These are phyloP conservation scores for Hemiscyllium ocellatum DNA, from an alignment of 2,113 vertebrate species.

Conservation along the genomic window DNA sequence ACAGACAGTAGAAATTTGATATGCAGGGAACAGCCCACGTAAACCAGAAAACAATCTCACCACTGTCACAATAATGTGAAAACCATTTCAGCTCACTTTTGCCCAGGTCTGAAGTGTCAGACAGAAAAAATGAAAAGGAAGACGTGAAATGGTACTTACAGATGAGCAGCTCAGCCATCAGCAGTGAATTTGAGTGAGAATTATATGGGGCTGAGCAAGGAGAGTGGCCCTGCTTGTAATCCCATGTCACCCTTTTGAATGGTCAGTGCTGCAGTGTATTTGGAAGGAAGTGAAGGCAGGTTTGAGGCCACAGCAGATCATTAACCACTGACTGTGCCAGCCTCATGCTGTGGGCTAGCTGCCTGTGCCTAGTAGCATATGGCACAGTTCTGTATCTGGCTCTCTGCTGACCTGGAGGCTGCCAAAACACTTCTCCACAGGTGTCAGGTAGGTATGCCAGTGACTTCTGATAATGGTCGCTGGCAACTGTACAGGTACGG, in stretches of 20 bases:
- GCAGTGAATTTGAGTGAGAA: not conserved
- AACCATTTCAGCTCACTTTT: not conserved
- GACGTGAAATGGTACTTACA: not conserved
- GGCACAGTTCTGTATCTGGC: not conserved
- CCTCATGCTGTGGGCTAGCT: not conserved
- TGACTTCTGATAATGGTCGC: not conserved
- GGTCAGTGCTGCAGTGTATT: not conserved
- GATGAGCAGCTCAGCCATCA: not conserved
- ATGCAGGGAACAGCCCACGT: not conserved
- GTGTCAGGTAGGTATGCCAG: not conserved
- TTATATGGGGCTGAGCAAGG: not conserved
- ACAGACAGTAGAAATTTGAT: not conserved
- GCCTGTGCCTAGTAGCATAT: not conserved
- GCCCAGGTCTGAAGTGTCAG: not conserved
- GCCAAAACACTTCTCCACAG: not conserved
- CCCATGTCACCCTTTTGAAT: not conserved
- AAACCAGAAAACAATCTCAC: not conserved
- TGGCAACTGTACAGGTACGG: not conserved
- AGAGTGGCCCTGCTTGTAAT: not conserved
- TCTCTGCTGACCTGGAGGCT: not conserved
- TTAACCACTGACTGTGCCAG: not conserved
- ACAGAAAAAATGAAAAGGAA: not conserved
- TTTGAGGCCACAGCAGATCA: not conserved
- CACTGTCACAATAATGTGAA: not conserved
- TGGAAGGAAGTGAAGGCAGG: not conserved